Percentiles rank a stretch among this genome's conserved stretches.
Conservation (phyloP, 2,888 invertebrate species). For the Abscondita cerata region DNA sequence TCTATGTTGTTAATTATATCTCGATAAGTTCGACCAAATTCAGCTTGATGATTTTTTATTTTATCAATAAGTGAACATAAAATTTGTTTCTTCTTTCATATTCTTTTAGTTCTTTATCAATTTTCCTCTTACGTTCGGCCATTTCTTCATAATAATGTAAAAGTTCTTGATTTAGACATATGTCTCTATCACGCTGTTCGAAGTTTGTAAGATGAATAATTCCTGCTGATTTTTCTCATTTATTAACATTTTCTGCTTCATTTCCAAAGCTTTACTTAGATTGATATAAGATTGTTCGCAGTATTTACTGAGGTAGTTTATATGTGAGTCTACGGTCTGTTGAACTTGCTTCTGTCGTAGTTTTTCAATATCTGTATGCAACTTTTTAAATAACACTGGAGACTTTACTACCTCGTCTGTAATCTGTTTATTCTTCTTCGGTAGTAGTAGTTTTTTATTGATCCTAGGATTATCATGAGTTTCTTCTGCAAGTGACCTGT, state of each 20-base stretch:
- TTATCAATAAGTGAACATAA: constrained; percentile 56
- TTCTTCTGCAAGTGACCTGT: constrained; percentile 32
- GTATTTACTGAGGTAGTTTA: constrained; percentile 52
- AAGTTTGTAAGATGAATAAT: constrained; percentile 59
- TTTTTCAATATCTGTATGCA: constrained; percentile 45
- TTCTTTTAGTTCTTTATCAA: constrained; percentile 62
- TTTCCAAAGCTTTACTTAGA: constrained; percentile 48
- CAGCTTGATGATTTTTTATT: constrained; percentile 65
- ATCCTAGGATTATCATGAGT: background rate
- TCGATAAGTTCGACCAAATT: constrained; percentile 65
- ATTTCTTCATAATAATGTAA: constrained; percentile 57
- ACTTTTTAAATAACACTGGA: constrained; percentile 29
- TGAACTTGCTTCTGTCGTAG: constrained; percentile 50
- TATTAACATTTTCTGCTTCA: constrained; percentile 52
- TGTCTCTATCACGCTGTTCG: constrained; percentile 64
- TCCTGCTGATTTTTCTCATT: constrained; percentile 60
- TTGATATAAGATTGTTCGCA: constrained; percentile 47
- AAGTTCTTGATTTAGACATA: constrained; percentile 63
- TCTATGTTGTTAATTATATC: constrained; percentile 61
- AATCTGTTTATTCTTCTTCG: too few species aligned
- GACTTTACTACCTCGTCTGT: background rate
- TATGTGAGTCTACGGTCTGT: constrained; percentile 51
- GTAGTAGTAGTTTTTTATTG: too few species aligned
- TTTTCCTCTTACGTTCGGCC: constrained; percentile 60
- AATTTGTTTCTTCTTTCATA: constrained; percentile 47